Conservation (phyloP, 2,888 invertebrate species). For the Dryadula phaetusa region DNA sequence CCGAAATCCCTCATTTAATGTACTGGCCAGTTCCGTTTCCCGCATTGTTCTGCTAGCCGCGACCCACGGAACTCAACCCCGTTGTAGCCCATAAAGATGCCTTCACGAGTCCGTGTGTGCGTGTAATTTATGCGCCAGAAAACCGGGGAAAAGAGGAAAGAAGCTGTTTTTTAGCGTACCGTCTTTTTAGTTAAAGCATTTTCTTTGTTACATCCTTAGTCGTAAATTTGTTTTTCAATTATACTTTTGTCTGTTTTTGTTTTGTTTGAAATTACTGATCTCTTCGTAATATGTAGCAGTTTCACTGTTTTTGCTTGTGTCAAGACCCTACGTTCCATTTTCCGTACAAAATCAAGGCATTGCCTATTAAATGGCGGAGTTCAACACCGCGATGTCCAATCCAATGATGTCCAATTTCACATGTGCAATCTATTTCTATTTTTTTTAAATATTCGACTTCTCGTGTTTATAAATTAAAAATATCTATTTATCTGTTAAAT, state of each 20-base stretch:
- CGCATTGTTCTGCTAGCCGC: slow-evolving; percentile 61
- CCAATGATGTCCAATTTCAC: too few species aligned
- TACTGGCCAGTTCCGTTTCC: slow-evolving; percentile 43
- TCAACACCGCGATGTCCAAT: too few species aligned
- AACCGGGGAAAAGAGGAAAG: slow-evolving; percentile 46
- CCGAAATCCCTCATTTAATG: background rate
- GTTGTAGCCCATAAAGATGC: slow-evolving; percentile 69
- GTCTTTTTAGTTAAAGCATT: slow-evolving; percentile 28
- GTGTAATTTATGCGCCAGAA: slow-evolving; percentile 63
- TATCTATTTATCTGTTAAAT: too few species aligned
- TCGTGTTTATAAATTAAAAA: too few species aligned
- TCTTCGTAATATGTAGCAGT: too few species aligned
- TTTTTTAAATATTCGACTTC: too few species aligned
- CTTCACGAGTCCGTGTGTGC: slow-evolving; percentile 64
- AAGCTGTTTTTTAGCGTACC: slow-evolving; percentile 47
- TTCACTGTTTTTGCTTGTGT: too few species aligned
- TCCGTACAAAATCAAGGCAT: too few species aligned
- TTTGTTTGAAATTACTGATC: too few species aligned
- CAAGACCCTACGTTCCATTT: too few species aligned
- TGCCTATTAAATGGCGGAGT: too few species aligned
- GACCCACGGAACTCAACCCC: slow-evolving; percentile 58
- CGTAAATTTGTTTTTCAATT: slow-evolving; percentile 15
- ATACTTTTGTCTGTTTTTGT: background rate
- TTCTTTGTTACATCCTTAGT: slow-evolving; percentile 26
- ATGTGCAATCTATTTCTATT: too few species aligned